Conservation (phyloP, 2,113 vertebrate species). For the Myotis brandtii region DNA sequence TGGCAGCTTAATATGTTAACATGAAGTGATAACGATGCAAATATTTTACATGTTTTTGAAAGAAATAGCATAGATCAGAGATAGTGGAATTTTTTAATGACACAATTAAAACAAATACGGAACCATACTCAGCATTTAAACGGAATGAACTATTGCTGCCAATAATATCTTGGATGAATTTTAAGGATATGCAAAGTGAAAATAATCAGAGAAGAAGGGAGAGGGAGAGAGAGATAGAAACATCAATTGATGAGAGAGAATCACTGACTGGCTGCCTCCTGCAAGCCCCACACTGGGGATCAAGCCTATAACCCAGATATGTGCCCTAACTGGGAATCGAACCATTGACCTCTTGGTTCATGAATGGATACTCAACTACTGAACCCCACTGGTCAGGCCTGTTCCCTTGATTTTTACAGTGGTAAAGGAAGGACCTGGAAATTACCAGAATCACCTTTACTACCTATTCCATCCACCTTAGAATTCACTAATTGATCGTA, state of each 20-base stretch:
- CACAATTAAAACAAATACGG: neutral
- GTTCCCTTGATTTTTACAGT: neutral
- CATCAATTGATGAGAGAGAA: no score
- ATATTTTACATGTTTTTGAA: constrained; percentile 34
- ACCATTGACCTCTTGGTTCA: neutral
- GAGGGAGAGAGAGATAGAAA: no score
- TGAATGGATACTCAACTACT: neutral
- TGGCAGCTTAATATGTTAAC: neutral
- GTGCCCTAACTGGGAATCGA: no score
- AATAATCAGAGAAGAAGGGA: neutral
- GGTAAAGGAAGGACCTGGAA: neutral
- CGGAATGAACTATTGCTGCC: neutral
- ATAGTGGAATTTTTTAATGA: constrained; percentile 7
- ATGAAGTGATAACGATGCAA: neutral
- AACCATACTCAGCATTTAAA: neutral
- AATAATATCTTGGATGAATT: neutral
- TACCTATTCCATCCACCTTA: neutral
- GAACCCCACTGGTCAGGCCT: no score
- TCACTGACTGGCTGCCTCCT: no score
- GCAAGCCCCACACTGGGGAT: no score
- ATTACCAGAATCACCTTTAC: neutral
- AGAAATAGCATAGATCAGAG: neutral
- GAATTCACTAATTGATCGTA: neutral
- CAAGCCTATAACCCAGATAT: no score
- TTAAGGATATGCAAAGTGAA: neutral